Conservation (phyloP, 2,113 vertebrate species). For the chimpanzee (Pan troglodytes) region DNA sequence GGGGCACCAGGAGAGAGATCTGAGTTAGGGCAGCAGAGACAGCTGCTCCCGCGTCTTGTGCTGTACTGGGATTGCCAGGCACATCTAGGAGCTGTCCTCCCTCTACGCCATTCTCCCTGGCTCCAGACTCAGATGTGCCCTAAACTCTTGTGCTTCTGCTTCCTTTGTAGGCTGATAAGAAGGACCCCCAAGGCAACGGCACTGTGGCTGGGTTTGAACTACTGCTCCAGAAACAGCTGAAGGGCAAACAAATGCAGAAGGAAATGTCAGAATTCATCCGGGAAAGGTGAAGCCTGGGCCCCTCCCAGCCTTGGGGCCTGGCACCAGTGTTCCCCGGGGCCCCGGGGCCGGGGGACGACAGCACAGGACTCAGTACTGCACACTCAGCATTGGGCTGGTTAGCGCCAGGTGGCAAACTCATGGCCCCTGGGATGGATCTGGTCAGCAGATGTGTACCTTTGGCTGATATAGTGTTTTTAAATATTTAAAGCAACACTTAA, state of each 20-base stretch:
- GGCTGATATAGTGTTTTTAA: background rate
- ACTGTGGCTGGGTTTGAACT: slow-evolving; percentile 95
- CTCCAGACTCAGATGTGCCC: background rate
- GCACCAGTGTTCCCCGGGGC: rapidly evolving
- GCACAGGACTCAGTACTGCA: rapidly evolving
- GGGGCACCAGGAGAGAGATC: background rate
- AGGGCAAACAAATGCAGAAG: slow-evolving; percentile 99
- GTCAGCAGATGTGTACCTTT: background rate
- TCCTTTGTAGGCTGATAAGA: slow-evolving; percentile 91
- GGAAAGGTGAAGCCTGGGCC: slow-evolving; percentile 89
- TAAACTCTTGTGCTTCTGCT: background rate
- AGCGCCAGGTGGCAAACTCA: rapidly evolving
- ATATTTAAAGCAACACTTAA: background rate
- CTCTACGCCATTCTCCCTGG: rapidly evolving
- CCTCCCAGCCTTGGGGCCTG: rapidly evolving
- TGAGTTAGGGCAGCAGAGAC: rapidly evolving
- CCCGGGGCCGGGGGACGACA: background rate
- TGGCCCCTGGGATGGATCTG: background rate
- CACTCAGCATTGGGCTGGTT: background rate
- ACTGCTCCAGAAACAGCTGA: slow-evolving; percentile 96
- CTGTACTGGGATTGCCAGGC: background rate
- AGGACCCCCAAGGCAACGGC: slow-evolving; percentile 93
- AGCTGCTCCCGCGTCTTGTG: rapidly evolving
- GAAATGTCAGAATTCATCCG: slow-evolving; percentile 98
- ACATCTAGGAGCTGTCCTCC: background rate